phyloP scores from a whole-genome alignment of 1,140 invertebrate genomes.

The Brachionus rubens region DNA sequence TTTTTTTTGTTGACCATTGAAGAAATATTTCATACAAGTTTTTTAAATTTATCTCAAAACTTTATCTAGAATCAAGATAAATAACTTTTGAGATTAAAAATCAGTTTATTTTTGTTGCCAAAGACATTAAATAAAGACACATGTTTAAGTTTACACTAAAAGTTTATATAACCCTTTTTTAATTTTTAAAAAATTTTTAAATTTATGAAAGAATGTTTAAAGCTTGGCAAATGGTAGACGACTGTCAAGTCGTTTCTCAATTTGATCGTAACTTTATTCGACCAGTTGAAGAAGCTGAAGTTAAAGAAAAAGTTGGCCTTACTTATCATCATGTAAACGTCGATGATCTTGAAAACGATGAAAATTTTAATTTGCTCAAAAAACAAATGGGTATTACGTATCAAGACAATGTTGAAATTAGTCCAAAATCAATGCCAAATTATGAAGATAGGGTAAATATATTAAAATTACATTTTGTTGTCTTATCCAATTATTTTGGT shows the following conservation, averaged over 20 bases:
- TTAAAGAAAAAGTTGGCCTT: background rate
- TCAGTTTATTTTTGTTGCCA: too few relatives aligned
- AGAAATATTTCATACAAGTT: too few relatives aligned
- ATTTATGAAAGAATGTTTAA: background rate
- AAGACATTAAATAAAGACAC: background rate
- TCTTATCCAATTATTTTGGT: too few relatives aligned
- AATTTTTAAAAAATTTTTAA: too few relatives aligned
- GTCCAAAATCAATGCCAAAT: background rate
- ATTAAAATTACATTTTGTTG: too few relatives aligned
- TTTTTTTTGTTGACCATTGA: too few relatives aligned
- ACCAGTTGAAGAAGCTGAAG: background rate
- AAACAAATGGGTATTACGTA: slow-evolving; percentile 36
- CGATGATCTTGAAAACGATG: slow-evolving; percentile 16
- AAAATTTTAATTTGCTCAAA: background rate
- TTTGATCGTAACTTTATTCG: slow-evolving; percentile 19
- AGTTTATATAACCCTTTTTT: background rate
- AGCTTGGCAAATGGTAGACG: slow-evolving; percentile 31
- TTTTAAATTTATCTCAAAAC: too few relatives aligned
- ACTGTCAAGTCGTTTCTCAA: background rate
- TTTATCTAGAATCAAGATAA: too few relatives aligned
- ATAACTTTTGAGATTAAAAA: too few relatives aligned
- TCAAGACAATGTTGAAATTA: slow-evolving; percentile 31
- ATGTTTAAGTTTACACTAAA: background rate
- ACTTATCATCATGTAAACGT: slow-evolving; percentile 31
- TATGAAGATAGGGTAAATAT: slow-evolving; percentile 24